These are phyloP conservation scores for Rotaria socialis DNA, from an alignment of 2,888 invertebrate species.

Conservation along the genomic window DNA sequence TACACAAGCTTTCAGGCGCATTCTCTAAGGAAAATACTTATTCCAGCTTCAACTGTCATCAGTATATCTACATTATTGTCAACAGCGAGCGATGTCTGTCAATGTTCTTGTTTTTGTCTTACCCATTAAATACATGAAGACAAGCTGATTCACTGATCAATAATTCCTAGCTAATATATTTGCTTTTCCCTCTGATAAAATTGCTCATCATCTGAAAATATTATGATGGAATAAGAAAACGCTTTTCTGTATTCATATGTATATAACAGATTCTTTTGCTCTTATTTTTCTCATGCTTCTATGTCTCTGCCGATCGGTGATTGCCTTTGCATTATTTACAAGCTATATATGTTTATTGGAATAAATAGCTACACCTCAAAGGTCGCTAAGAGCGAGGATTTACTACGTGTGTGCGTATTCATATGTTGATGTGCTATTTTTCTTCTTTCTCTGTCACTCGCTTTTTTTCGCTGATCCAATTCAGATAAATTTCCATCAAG, in stretches of 20 bases:
- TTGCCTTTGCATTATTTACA: background rate
- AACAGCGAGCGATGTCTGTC: too few species aligned
- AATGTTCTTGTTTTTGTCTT: too few species aligned
- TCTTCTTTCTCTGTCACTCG: background rate
- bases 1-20: background rate
- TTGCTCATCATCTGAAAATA: background rate
- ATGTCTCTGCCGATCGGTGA: background rate
- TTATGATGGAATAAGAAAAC: background rate
- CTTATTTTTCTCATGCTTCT: background rate
- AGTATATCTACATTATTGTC: background rate
- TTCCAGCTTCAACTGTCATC: background rate
- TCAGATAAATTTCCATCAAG: background rate
- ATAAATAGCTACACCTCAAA: slow-evolving; percentile 4
- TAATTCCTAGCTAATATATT: too few species aligned
- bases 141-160: too few species aligned
- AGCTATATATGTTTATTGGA: background rate
- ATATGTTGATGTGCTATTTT: background rate
- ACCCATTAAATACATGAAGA: too few species aligned
- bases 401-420: background rate
- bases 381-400: background rate
- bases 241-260: background rate
- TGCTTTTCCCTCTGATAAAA: too few species aligned
- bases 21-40: background rate
- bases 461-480: background rate
- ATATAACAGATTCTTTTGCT: background rate